Conservation (phyloP, 2,888 invertebrate species). For the Tipula lateralis region DNA sequence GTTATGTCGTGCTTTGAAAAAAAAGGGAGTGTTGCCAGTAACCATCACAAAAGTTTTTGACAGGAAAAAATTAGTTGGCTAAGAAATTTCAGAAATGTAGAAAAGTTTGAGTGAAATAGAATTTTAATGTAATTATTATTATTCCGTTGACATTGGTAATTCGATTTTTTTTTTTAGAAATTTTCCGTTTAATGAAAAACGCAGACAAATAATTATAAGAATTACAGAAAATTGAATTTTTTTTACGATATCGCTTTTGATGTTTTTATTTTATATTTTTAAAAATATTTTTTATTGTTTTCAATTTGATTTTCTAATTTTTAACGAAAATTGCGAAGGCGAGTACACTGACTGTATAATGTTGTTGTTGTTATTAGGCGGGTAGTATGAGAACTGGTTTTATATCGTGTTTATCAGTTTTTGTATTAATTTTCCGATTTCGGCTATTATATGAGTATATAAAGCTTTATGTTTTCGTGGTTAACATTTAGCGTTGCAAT, state of each 20-base stretch:
- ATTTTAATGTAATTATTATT: neutral
- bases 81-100: neutral
- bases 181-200: neutral
- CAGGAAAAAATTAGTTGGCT: neutral
- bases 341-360: neutral
- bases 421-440: neutral
- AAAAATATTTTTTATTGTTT: neutral
- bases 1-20: neutral
- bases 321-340: neutral
- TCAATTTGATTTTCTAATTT: neutral
- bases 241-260: neutral
- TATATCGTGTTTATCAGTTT: neutral
- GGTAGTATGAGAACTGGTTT: neutral
- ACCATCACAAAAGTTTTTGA: neutral
- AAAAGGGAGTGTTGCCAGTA: neutral
- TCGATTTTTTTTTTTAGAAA: neutral
- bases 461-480: no score
- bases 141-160: neutral
- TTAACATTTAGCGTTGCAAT: no score
- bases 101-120: neutral
- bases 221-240: neutral
- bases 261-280: neutral
- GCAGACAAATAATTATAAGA: neutral
- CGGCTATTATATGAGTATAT: no score
- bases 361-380: neutral